Conservation (phyloP, 2,888 invertebrate species). For the Sipha maydis region DNA sequence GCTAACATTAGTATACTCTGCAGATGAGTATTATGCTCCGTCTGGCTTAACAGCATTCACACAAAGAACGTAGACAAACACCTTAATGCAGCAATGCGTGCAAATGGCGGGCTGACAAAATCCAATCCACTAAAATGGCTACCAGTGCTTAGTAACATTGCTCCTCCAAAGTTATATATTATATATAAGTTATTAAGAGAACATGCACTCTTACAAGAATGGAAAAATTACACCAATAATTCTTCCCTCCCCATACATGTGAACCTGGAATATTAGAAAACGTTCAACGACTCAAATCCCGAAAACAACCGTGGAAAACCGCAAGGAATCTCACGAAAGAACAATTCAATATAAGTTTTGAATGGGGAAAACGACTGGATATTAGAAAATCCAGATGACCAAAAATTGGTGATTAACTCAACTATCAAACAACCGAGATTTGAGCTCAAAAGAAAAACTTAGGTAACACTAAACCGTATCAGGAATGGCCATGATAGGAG, state of each 20-base stretch:
- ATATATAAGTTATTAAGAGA: too few relatives aligned
- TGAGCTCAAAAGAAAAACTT: background rate
- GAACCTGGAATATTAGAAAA: background rate
- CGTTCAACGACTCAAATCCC: conserved; percentile 18
- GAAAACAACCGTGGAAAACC: background rate
- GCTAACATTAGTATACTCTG: too few relatives aligned
- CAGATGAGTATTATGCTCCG: too few relatives aligned
- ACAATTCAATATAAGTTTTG: background rate
- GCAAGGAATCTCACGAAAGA: background rate
- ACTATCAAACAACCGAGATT: background rate
- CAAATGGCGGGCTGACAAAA: conserved; percentile 39
- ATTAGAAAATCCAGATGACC: background rate
- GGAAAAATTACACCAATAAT: conserved; percentile 14
- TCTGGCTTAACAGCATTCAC: conserved; percentile 14
- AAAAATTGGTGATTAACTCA: background rate
- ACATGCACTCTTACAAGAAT: conserved; percentile 1
- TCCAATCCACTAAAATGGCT: conserved; percentile 41
- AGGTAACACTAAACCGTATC: conserved; percentile 21
- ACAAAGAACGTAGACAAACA: conserved; percentile 39
- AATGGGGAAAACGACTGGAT: background rate
- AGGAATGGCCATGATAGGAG: conserved; percentile 2
- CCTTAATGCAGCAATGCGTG: conserved; percentile 28
- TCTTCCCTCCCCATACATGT: background rate
- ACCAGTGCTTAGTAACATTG: conserved; percentile 42
- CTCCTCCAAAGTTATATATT: conserved; percentile 20